Percentiles rank a stretch among this genome's conserved stretches.
Conservation (phyloP, 2,113 vertebrate genomes). For the Oenanthe melanoleuca region DNA sequence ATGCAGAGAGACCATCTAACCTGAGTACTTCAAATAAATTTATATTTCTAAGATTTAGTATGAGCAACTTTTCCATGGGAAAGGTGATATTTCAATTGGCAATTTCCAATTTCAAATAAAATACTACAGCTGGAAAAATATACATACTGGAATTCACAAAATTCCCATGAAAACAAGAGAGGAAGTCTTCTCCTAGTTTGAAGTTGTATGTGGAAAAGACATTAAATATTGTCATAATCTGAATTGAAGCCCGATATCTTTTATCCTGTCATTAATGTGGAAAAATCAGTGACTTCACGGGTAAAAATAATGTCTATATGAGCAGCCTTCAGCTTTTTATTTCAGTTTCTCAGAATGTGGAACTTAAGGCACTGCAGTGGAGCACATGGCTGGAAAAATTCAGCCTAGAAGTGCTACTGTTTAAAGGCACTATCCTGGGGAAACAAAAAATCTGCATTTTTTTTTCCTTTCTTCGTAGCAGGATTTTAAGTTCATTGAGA, state of each 20-base stretch:
- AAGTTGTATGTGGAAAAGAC: conserved; percentile 76
- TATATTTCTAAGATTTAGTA: conserved; percentile 53
- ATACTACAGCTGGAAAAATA: conserved; percentile 77
- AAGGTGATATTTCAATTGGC: conserved; percentile 72
- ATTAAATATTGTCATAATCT: conserved; percentile 78
- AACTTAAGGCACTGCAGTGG: conserved; percentile 29
- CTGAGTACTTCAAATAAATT: conserved; percentile 24
- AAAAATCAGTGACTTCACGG: conserved; percentile 75
- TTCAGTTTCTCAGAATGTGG: conserved; percentile 44
- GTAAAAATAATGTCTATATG: conserved; percentile 65
- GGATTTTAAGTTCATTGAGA: neutral
- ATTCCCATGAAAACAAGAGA: conserved; percentile 75
- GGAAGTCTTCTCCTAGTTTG: conserved; percentile 68
- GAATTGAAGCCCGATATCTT: conserved; percentile 78
- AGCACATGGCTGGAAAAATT: conserved; percentile 57
- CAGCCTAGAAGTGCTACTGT: neutral
- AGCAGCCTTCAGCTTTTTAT: conserved; percentile 57
- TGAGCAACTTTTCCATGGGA: conserved; percentile 70
- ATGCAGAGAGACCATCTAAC: neutral
- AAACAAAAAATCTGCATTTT: neutral
- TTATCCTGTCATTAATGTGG: conserved; percentile 78
- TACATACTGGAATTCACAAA: conserved; percentile 76
- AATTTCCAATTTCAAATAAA: conserved; percentile 75
- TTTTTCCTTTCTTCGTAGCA: neutral
- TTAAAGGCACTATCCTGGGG: neutral